These are phyloP conservation scores for Eudemis profundana DNA, from an alignment of 2,888 invertebrate species.

Conservation along the genomic window DNA sequence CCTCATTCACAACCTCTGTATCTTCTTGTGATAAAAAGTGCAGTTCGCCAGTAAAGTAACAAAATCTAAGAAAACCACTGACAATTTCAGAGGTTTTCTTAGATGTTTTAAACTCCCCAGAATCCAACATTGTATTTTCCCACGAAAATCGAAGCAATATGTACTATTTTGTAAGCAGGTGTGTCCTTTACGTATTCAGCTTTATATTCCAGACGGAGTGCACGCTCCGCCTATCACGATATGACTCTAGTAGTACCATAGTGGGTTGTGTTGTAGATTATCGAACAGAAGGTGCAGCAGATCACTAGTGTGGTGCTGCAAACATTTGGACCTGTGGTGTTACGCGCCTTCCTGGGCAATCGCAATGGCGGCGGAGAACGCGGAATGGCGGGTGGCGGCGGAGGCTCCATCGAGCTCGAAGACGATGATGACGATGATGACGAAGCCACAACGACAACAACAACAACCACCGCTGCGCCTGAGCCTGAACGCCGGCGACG, in stretches of 20 bases:
- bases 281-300: slow-evolving; percentile 91
- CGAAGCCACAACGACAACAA: slow-evolving; percentile 63
- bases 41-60: too few species aligned
- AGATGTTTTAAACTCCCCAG: neutral
- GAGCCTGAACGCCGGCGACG: slow-evolving; percentile 36
- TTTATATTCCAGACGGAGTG: slow-evolving; percentile 29
- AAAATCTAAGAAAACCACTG: too few species aligned
- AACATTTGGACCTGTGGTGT: slow-evolving; percentile 90
- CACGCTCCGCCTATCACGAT: neutral
- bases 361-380: slow-evolving; percentile 73
- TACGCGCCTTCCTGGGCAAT: slow-evolving; percentile 86
- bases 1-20: slow-evolving; percentile 41
- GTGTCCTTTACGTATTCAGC: neutral
- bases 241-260: slow-evolving; percentile 55
- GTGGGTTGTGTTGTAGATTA: slow-evolving; percentile 85
- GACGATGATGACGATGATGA: slow-evolving; percentile 86
- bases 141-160: neutral
- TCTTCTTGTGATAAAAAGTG: too few species aligned
- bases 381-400: slow-evolving; percentile 70
- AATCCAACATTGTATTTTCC: neutral
- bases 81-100: neutral
- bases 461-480: slow-evolving; percentile 51
- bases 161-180: neutral
- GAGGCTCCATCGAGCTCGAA: slow-evolving; percentile 83
- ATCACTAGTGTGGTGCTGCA: slow-evolving; percentile 90